Percentiles rank a stretch among this genome's conserved stretches.
Conservation (phyloP, 2,113 vertebrate species). For the Chinchilla lanigera region DNA sequence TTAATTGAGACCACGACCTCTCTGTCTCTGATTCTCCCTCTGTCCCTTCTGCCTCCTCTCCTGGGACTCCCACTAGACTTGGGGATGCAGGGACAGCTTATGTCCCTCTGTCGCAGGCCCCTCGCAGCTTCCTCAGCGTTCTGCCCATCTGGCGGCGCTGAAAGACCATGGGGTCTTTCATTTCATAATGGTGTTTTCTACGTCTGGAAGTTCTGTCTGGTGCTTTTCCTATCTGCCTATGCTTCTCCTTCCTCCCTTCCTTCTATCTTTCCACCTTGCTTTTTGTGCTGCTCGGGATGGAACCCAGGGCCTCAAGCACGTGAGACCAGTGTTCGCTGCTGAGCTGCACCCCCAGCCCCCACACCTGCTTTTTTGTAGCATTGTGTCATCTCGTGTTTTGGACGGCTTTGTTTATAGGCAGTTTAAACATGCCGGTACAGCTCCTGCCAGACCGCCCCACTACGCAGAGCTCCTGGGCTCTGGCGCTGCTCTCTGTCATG, state of each 20-base stretch:
- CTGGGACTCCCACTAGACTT: background rate
- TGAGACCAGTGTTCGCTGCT: no score
- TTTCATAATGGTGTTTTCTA: background rate
- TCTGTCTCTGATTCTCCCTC: accelerated
- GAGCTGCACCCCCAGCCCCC: background rate
- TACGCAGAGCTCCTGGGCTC: background rate
- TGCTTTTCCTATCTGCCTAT: background rate
- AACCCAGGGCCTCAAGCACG: background rate
- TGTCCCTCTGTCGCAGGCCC: accelerated
- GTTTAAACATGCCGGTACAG: accelerated
- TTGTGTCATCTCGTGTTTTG: background rate
- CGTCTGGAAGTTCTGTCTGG: background rate
- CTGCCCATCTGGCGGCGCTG: no score
- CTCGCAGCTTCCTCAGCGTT: no score
- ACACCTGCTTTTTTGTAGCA: accelerated
- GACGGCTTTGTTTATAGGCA: background rate
- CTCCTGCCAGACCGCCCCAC: no score
- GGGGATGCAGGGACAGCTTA: accelerated
- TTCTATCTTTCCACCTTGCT: background rate
- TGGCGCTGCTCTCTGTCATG: accelerated
- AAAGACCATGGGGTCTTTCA: background rate
- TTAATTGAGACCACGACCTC: background rate
- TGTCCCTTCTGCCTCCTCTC: accelerated
- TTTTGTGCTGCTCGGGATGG: background rate
- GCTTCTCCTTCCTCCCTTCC: background rate